A percentile compares a stretch with the other conserved stretches of the same genome.
Evolutionary conservation across 2,113 vertebrate species (phyloP).

Genomic region (Melanostigma gelatinosum): DNA sequence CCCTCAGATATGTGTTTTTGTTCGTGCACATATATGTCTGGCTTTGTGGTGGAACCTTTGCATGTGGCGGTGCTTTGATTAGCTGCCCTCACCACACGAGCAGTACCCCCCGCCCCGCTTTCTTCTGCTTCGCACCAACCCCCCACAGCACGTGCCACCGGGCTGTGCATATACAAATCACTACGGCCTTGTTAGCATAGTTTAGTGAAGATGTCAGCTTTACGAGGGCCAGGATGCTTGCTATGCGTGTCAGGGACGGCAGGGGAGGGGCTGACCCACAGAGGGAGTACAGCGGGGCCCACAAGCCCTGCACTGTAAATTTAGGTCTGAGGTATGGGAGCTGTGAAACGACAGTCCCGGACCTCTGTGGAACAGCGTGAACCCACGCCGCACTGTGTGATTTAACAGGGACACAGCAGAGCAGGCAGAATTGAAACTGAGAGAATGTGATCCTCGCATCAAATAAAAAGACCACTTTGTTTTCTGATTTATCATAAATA

Average conservation of each 20-base stretch:
- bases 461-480: conserved; percentile 40
- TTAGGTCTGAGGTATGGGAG: conserved; percentile 65
- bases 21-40: conserved; percentile 30
- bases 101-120: conserved; percentile 23
- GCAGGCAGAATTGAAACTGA: conserved; percentile 47
- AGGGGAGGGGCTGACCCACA: conserved; percentile 70
- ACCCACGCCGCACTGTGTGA: conserved; percentile 45
- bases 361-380: conserved; percentile 49
- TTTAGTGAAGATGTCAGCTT: conserved; percentile 86
- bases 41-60: conserved; percentile 32
- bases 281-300: conserved; percentile 41
- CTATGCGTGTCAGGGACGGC: conserved; percentile 76
- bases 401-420: conserved; percentile 69
- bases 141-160: conserved; percentile 59
- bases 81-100: conserved; percentile 43
- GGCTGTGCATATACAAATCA: conserved; percentile 83
- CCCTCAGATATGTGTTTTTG: conserved; percentile 45
- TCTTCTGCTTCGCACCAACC: neutral
- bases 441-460: conserved; percentile 38
- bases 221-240: conserved; percentile 79
- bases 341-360: conserved; percentile 65
- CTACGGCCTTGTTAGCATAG: conserved; percentile 84
- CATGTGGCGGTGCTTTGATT: conserved; percentile 68
- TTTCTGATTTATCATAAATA: conserved; percentile 66
- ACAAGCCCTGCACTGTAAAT: conserved; percentile 74